phyloP scores from a whole-genome alignment of 1,140 invertebrate genomes.

The Daktulosphaira vitifoliae region DNA sequence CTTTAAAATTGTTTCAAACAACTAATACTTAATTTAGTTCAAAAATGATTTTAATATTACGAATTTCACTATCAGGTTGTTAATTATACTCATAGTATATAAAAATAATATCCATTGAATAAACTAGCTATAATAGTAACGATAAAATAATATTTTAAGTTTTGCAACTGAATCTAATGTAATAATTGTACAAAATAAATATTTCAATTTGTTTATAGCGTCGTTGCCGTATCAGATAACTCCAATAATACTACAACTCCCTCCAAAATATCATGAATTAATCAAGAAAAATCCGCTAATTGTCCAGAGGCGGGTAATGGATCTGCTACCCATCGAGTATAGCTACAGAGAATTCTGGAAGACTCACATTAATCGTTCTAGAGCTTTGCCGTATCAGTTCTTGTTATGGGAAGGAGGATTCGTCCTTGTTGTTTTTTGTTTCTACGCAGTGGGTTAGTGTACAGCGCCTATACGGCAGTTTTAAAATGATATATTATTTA shows the following conservation, averaged over 20 bases:
- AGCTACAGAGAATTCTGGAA: conserved; percentile 22
- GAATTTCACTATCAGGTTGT: too few relatives aligned
- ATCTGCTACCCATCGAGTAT: conserved; percentile 6
- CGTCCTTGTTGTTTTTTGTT: conserved; percentile 23
- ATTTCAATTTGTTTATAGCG: background rate
- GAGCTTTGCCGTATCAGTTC: conserved; percentile 19
- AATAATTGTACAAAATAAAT: too few relatives aligned
- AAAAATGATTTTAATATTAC: too few relatives aligned
- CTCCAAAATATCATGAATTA: background rate
- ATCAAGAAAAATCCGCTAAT: background rate
- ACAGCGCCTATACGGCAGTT: too few relatives aligned
- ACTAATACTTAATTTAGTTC: too few relatives aligned
- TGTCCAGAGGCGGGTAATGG: background rate
- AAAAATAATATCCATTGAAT: too few relatives aligned
- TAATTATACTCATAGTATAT: too few relatives aligned
- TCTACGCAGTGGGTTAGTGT: conserved; percentile 21
- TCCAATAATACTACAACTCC: background rate
- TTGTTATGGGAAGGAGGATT: conserved; percentile 26
- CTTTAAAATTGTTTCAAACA: too few relatives aligned
- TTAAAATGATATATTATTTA: too few relatives aligned
- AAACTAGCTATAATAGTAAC: too few relatives aligned
- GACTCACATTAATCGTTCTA: conserved; percentile 6
- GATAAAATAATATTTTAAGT: too few relatives aligned
- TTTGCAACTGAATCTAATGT: too few relatives aligned
- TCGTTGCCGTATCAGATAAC: conserved; percentile 1